These are phyloP conservation scores for Pseudachorutes palmiensis DNA, from an alignment of 1,140 invertebrate genomes.

Conservation along the genomic window DNA sequence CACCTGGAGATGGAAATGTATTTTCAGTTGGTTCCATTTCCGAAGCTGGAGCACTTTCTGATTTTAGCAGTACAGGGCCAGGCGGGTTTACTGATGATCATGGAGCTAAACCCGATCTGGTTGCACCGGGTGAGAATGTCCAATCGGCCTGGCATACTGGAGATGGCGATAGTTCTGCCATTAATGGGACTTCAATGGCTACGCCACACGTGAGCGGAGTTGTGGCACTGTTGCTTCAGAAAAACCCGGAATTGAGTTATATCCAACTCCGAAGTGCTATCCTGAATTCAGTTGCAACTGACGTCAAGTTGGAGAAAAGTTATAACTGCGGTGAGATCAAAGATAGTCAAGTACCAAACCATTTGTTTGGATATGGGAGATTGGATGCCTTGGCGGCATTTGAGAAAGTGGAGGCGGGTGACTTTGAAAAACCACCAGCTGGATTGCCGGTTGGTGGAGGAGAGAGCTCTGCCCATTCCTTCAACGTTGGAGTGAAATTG, in stretches of 20 bases:
- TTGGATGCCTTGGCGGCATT: background rate
- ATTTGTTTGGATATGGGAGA: background rate
- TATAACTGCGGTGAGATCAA: background rate
- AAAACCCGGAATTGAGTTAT: background rate
- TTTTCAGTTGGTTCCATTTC: slow-evolving; percentile 19
- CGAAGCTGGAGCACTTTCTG: background rate
- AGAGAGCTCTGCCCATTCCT: too few species aligned
- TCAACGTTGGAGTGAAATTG: too few species aligned
- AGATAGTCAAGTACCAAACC: background rate
- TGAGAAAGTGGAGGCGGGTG: too few species aligned
- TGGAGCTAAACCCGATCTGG: background rate
- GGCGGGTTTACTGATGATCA: background rate
- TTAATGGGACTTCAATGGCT: slow-evolving; percentile 6
- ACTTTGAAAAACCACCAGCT: too few species aligned
- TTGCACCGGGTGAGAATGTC: background rate
- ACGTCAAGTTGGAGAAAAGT: background rate
- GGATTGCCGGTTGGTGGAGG: too few species aligned
- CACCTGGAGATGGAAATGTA: slow-evolving; percentile 20
- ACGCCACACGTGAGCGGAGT: background rate
- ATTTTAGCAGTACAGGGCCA: slow-evolving; percentile 6
- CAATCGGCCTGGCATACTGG: background rate
- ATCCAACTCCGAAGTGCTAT: background rate
- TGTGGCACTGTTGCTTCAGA: background rate
- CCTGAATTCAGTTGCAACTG: background rate
- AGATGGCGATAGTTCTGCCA: background rate